Conservation (phyloP, 2,797 vertebrate species). For the Selene dorsalis region DNA sequence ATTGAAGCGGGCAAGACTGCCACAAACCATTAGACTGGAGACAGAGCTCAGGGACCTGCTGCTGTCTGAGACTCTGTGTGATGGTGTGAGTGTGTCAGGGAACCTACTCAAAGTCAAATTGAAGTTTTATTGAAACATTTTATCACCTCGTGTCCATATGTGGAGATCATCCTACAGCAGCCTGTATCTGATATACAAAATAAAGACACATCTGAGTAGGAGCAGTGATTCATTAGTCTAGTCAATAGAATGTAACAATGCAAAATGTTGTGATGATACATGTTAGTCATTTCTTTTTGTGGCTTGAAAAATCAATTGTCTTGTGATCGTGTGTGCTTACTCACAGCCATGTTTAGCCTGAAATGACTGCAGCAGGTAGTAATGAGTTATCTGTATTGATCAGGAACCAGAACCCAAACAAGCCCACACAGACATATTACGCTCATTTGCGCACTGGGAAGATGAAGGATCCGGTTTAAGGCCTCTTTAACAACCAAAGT, state of each 20-base stretch:
- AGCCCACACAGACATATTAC: constrained; percentile 43
- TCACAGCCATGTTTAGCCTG: constrained; percentile 15
- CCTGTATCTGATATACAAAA: background rate
- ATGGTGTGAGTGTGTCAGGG: background rate
- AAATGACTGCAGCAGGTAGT: constrained; percentile 18
- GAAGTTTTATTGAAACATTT: constrained; percentile 33
- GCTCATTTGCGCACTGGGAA: constrained; percentile 20
- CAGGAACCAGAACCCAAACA: constrained; percentile 39
- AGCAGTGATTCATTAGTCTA: background rate
- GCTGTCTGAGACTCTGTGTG: constrained; percentile 39
- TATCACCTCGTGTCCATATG: constrained; percentile 11
- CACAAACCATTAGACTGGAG: constrained; percentile 63
- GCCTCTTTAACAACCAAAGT: constrained; percentile 21
- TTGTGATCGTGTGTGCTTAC: constrained; percentile 7
- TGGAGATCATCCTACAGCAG: background rate
- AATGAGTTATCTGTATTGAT: constrained; percentile 57
- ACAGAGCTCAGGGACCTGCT: constrained; percentile 38
- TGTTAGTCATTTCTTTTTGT: constrained; percentile 12
- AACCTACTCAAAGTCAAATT: constrained; percentile 26
- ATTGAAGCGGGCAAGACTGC: constrained; percentile 51
- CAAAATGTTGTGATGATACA: constrained; percentile 7
- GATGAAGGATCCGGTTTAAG: constrained; percentile 2
- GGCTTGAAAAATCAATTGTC: constrained; percentile 25
- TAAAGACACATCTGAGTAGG: constrained; percentile 7
- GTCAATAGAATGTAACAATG: constrained; percentile 15